Conservation (phyloP, 1,140 invertebrate species). For the Palaemon carinicauda region DNA sequence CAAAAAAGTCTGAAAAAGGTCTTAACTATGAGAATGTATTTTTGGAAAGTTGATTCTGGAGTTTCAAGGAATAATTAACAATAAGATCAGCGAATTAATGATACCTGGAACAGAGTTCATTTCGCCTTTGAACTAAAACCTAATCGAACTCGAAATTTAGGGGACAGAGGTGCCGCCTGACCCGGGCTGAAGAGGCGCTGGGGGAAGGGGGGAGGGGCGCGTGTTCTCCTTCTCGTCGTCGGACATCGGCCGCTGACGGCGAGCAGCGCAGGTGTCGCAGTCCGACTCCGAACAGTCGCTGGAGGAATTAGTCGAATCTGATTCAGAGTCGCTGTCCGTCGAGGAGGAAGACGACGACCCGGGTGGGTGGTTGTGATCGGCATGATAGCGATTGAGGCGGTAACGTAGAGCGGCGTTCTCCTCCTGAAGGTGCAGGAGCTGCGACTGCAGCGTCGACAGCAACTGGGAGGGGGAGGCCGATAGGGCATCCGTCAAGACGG, state of each 20-base stretch:
- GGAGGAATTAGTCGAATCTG: slow-evolving; percentile 45
- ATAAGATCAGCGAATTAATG: too few species aligned
- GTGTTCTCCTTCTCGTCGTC: slow-evolving; percentile 53
- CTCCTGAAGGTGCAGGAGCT: slow-evolving; percentile 59
- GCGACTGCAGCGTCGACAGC: slow-evolving; percentile 52
- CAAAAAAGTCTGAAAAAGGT: too few species aligned
- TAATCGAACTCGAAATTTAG: neutral
- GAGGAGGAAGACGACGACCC: slow-evolving; percentile 49
- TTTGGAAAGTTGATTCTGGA: too few species aligned
- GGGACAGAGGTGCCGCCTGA: neutral
- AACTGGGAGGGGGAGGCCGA: slow-evolving; percentile 50
- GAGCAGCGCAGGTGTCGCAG: slow-evolving; percentile 48
- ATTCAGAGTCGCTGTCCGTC: slow-evolving; percentile 56
- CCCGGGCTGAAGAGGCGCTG: neutral
- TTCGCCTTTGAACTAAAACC: neutral
- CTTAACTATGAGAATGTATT: too few species aligned
- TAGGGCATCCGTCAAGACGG: slow-evolving; percentile 47
- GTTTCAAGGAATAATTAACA: too few species aligned
- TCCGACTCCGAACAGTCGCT: slow-evolving; percentile 51
- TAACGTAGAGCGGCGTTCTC: slow-evolving; percentile 54
- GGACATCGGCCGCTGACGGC: neutral
- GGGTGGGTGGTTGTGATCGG: neutral
- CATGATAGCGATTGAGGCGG: slow-evolving; percentile 2
- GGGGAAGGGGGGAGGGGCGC: neutral
- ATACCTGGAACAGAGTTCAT: neutral